Conservation (phyloP, 2,888 invertebrate genomes). For the Aradus depressus region DNA sequence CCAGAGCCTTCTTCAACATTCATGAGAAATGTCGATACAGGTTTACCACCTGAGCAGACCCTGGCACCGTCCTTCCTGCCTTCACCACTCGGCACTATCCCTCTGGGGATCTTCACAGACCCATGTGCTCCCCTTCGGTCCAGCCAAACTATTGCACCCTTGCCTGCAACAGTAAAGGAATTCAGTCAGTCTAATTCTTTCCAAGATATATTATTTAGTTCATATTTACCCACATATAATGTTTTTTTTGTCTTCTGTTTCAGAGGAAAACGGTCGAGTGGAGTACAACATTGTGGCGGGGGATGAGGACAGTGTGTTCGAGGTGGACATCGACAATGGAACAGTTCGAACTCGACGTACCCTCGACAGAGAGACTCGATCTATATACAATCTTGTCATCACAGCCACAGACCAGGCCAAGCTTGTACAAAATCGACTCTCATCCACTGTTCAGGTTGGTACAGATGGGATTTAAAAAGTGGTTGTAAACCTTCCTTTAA, state of each 20-base stretch:
- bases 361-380: slow-evolving; percentile 73
- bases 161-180: neutral
- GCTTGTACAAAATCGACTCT: slow-evolving; percentile 58
- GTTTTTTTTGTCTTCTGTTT: slow-evolving; percentile 18
- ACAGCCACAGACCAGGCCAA: slow-evolving; percentile 75
- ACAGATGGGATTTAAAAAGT: too few relatives aligned
- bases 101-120: too few relatives aligned
- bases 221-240: neutral
- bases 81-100: too few relatives aligned
- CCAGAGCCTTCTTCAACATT: too few relatives aligned
- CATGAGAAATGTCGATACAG: too few relatives aligned
- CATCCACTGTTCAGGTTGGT: slow-evolving; percentile 72
- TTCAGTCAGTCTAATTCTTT: neutral
- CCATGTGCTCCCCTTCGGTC: too few relatives aligned
- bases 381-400: slow-evolving; percentile 72
- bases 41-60: too few relatives aligned
- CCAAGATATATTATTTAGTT: neutral
- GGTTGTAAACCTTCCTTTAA: too few relatives aligned
- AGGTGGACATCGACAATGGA: slow-evolving; percentile 63
- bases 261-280: slow-evolving; percentile 77
- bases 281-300: slow-evolving; percentile 71
- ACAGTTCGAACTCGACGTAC: slow-evolving; percentile 62
- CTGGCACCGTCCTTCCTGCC: too few relatives aligned
- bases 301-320: slow-evolving; percentile 65
- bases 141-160: too few relatives aligned